Evolutionary conservation across 2,797 vertebrate genomes (phyloP).

Genomic region (Falco berigora): DNA sequence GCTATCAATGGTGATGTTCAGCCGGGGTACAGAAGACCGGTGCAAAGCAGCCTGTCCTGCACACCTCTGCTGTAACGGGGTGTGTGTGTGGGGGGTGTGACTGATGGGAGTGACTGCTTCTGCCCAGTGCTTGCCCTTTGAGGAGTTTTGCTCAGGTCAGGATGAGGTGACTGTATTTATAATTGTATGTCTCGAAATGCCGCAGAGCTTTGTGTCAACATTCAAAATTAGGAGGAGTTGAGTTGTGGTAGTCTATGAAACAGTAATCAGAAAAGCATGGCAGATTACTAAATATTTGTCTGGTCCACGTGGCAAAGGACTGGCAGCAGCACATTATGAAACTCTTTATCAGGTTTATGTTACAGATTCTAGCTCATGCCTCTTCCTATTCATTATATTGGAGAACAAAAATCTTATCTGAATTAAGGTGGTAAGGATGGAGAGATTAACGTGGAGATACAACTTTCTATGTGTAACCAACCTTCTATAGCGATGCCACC

Average conservation of each 20-base stretch:
- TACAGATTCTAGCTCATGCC: not conserved
- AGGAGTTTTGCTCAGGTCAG: not conserved
- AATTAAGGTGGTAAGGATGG: not conserved
- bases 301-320: not conserved
- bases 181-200: not conserved
- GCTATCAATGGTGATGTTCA: not conserved
- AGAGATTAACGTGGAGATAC: not conserved
- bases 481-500: not conserved
- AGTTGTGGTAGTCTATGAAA: not conserved
- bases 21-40: not conserved
- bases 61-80: not conserved
- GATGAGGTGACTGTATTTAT: not conserved
- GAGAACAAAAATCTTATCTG: not conserved
- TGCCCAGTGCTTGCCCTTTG: not conserved
- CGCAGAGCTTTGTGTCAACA: not conserved
- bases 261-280: not conserved
- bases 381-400: not conserved
- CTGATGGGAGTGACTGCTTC: not conserved
- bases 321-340: not conserved
- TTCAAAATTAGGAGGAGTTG: not conserved
- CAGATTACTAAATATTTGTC: not conserved
- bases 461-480: not conserved
- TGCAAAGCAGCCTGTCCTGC: not conserved
- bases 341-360: rapidly evolving
- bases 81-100: rapidly evolving